A percentile compares a stretch with the other conserved stretches of the same genome.
Evolutionary conservation across 2,888 invertebrate species (phyloP).

Genomic region (Spicauda simplicius): DNA sequence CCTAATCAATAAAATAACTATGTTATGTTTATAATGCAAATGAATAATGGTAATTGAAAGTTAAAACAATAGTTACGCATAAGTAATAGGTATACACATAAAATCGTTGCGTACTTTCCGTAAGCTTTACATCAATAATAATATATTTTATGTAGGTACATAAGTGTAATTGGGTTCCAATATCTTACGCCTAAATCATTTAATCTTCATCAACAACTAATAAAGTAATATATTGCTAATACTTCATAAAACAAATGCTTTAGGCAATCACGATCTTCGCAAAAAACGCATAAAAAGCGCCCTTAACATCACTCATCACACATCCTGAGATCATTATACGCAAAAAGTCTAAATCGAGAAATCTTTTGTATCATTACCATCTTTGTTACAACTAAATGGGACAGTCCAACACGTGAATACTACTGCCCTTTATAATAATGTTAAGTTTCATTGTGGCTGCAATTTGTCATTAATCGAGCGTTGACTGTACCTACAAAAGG

Average conservation of each 20-base stretch:
- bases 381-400: conserved; percentile 32
- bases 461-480: conserved; percentile 35
- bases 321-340: conserved; percentile 24
- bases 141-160: no score
- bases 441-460: conserved; percentile 24
- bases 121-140: no score
- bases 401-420: conserved; percentile 23
- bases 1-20: no score
- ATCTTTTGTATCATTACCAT: conserved; percentile 34
- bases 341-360: conserved; percentile 27
- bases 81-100: no score
- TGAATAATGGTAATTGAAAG: no score
- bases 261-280: conserved; percentile 14
- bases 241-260: conserved; percentile 1
- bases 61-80: no score
- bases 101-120: no score
- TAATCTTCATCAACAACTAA: no score
- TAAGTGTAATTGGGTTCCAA: no score
- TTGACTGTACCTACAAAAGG: conserved; percentile 26
- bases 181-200: no score
- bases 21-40: no score
- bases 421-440: conserved; percentile 30
- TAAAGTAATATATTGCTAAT: no score
- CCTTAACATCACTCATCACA: conserved; percentile 30
- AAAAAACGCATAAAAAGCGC: conserved; percentile 21